phyloP scores from a whole-genome alignment of 2,113 vertebrate genomes.

The Danionella cerebrum region DNA sequence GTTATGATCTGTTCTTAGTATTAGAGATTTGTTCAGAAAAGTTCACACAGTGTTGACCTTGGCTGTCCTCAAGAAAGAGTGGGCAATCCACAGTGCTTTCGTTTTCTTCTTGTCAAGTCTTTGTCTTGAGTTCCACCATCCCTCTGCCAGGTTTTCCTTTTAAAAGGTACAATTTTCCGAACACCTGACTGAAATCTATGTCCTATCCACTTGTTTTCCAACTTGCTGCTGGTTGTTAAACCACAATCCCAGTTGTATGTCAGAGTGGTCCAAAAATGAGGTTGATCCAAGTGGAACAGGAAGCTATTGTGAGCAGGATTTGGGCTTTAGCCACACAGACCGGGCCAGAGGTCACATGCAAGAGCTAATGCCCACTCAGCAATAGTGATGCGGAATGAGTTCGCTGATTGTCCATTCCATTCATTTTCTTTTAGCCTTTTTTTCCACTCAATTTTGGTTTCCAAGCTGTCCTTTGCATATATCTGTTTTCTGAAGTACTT shows the following conservation, averaged over 20 bases:
- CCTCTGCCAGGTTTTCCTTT: too few species aligned
- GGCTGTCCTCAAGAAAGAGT: slow-evolving; percentile 56
- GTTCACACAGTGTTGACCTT: slow-evolving; percentile 64
- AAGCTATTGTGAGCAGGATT: slow-evolving; percentile 75
- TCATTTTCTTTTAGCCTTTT: slow-evolving; percentile 24
- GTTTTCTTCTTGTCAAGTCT: slow-evolving; percentile 21
- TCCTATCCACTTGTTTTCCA: slow-evolving; percentile 25
- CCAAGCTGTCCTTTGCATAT: too few species aligned
- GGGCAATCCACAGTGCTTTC: slow-evolving; percentile 42
- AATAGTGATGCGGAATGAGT: slow-evolving; percentile 59
- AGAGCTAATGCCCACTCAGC: slow-evolving; percentile 70
- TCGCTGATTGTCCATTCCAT: slow-evolving; percentile 21
- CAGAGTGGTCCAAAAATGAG: slow-evolving; percentile 55
- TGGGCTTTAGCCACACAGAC: slow-evolving; percentile 68
- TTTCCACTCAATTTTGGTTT: neutral
- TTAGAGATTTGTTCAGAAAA: slow-evolving; percentile 51
- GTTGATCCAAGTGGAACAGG: slow-evolving; percentile 73
- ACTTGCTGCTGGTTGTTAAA: slow-evolving; percentile 46
- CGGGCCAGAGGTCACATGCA: slow-evolving; percentile 71
- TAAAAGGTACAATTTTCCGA: slow-evolving; percentile 48
- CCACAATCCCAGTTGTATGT: slow-evolving; percentile 50
- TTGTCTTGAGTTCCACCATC: too few species aligned
- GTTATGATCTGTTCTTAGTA: slow-evolving; percentile 28
- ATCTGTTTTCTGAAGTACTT: slow-evolving; percentile 9
- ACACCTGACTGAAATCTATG: slow-evolving; percentile 49